Base-by-base conservation (phyloP, 1,140 invertebrate species). In the Nasonia longicornis region DNA sequence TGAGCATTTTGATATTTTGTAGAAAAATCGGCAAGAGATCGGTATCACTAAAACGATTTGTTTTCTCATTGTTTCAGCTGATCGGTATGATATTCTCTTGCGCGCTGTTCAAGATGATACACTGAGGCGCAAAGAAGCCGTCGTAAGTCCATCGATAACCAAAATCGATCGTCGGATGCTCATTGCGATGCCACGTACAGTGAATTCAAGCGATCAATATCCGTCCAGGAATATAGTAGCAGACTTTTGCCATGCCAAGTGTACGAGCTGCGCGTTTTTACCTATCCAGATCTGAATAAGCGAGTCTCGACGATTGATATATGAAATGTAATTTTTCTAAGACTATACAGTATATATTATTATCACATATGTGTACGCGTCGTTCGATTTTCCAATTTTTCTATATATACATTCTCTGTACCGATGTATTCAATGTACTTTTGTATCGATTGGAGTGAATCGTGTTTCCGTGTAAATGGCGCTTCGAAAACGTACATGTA, bases 71-170 rank as follows among this genome's bases (percentile, higher is more conserved):
- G 48, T 93, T 94, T 63, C 91, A 95, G 94, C 89, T 95, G 77
- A 91, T 95, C 86, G 94, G 94, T 42, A 93, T 95, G 90, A 92
- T 95, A 86, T 94, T 95, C 87, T 94, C 95, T 2, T 95, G 94
- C 87, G 92, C 93, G 78, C 88, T 95, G 76, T 95, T 95, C 88
- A 93, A 94, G 86, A 94, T 95, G 91, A 95, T 95, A 87, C 93
- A 95, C 92, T 90, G 86, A 58, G 20, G 48, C 16, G 48, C 16
- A 52, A 52, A 58, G 6, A 16, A 0, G 52, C 52, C 16, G 22
- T 63, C 10, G 52, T 22, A 74, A 58, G 29, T 77, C n/a, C n/a
- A 64, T 58, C 16, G 42, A 38, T 26, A 26, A 16, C 14, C n/a
- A 66, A 48, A 64, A 79, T 73, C 26, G 14, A 79, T 73, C 22